These are phyloP conservation scores for Oceanites oceanicus DNA, from an alignment of 2,113 vertebrate species.

Conservation along the genomic window DNA sequence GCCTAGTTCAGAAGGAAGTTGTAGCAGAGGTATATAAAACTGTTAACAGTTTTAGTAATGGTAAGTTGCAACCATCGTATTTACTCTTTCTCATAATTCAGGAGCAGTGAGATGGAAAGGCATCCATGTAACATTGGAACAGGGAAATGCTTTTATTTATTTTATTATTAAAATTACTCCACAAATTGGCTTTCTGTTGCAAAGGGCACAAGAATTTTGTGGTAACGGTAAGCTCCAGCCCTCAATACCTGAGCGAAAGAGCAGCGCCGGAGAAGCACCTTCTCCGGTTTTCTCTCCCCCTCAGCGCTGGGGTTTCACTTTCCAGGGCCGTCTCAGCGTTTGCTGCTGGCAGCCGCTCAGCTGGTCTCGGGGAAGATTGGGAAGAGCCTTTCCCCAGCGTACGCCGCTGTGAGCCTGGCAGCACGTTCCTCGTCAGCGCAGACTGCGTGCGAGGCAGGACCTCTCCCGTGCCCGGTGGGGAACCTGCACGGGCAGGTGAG, in stretches of 20 bases:
- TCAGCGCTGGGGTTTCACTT: neutral
- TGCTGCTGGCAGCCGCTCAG: neutral
- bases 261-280: neutral
- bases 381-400: neutral
- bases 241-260: neutral
- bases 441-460: fast-evolving
- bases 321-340: fast-evolving
- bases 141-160: neutral
- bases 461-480: fast-evolving
- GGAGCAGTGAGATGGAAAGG: neutral
- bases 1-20: neutral
- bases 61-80: neutral
- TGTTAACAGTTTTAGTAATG: no score
- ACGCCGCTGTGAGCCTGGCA: fast-evolving
- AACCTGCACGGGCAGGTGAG: fast-evolving
- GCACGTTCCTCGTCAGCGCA: fast-evolving
- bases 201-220: neutral
- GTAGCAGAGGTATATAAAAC: neutral
- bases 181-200: neutral
- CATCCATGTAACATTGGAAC: fast-evolving
- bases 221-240: fast-evolving
- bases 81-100: neutral
- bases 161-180: neutral
- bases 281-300: neutral
- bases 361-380: neutral